Conservation (phyloP, 64 coral and sea anemone genomes). For the Montipora efflorescens region DNA sequence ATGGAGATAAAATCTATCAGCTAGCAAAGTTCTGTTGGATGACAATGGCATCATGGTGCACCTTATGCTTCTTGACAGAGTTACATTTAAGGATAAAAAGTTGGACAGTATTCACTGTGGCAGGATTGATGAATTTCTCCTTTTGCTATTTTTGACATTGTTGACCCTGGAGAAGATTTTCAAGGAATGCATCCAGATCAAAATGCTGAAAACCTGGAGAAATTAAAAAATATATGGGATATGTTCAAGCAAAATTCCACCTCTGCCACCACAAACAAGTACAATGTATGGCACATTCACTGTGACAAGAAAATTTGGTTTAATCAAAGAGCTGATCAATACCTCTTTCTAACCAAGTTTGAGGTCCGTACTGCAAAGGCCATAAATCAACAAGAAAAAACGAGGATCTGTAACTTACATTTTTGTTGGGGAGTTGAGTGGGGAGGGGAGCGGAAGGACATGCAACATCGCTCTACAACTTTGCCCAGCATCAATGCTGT, state of each 20-base stretch:
- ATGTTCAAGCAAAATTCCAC: background rate
- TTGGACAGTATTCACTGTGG: background rate
- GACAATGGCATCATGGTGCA: background rate
- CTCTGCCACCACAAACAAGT: no score
- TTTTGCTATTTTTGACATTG: background rate
- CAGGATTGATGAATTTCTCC: background rate
- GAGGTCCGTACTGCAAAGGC: no score
- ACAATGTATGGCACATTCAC: no score
- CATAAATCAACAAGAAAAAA: no score
- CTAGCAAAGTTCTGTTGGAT: background rate
- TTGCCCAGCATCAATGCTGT: no score
- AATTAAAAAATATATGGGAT: background rate
- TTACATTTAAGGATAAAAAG: background rate
- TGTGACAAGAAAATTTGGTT: no score
- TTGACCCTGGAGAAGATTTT: background rate
- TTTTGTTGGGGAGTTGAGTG: no score
- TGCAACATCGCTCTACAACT: no score
- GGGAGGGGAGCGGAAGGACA: no score
- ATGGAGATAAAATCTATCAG: background rate
- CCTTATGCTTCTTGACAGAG: background rate
- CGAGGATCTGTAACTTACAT: no score
- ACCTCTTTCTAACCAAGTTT: no score
- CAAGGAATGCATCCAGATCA: conserved; percentile 38
- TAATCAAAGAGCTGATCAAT: no score
- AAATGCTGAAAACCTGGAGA: conserved; percentile 9